These are phyloP conservation scores for Glareola pratincola DNA, from an alignment of 2,113 vertebrate genomes.

Conservation along the genomic window DNA sequence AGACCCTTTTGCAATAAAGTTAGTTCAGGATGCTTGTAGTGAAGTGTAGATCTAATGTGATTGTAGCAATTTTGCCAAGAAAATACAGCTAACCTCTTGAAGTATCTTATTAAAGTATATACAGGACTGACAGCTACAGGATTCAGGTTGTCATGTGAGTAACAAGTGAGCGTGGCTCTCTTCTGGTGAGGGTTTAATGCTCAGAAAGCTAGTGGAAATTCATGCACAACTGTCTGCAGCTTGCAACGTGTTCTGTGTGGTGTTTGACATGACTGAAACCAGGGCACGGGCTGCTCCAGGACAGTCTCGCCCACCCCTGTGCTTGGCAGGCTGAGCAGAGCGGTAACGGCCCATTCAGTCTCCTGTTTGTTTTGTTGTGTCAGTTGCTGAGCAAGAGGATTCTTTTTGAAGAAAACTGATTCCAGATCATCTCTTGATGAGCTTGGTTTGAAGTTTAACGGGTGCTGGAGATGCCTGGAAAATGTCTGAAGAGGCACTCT, in stretches of 20 bases:
- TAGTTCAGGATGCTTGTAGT: not conserved
- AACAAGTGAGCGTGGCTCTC: not conserved
- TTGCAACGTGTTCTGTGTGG: not conserved
- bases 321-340: not conserved
- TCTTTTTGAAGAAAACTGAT: not conserved
- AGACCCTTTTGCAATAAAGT: not conserved
- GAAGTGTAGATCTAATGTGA: not conserved
- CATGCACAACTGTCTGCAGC: not conserved
- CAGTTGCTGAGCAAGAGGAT: conserved; percentile 11
- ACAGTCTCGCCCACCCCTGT: not conserved
- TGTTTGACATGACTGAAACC: not conserved
- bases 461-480: not conserved
- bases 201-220: not conserved
- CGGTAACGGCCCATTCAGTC: not conserved
- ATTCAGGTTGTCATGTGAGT: not conserved
- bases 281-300: not conserved
- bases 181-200: not conserved
- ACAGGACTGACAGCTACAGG: not conserved
- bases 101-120: not conserved
- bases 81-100: not conserved
- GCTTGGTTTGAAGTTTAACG: not conserved
- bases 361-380: not conserved
- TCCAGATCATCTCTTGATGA: not conserved
- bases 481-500: not conserved
- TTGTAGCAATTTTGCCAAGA: not conserved